phyloP scores from a whole-genome alignment of 2,888 invertebrate genomes.

The Chymomyza amoena region DNA sequence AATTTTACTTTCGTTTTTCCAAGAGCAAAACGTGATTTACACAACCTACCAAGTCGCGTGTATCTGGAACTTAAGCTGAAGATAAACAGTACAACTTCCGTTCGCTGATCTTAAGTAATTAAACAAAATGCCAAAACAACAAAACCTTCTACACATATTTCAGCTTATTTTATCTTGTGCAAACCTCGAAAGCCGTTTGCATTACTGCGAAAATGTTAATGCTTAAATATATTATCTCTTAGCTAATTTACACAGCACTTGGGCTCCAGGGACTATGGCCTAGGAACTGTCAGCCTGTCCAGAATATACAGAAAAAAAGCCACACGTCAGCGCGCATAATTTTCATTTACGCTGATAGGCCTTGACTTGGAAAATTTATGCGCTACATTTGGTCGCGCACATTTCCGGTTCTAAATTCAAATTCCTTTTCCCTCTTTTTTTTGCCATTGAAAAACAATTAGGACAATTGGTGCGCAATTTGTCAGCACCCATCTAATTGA shows the following conservation, averaged over 20 bases:
- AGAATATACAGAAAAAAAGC: slow-evolving; percentile 2
- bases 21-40: slow-evolving; percentile 28
- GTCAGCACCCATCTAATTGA: slow-evolving; percentile 72
- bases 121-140: slow-evolving; percentile 28
- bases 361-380: slow-evolving; percentile 49
- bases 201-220: slow-evolving; percentile 60
- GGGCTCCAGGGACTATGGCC: slow-evolving; percentile 24
- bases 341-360: not conserved
- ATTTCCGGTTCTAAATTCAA: slow-evolving; percentile 48
- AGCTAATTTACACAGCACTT: slow-evolving; percentile 73
- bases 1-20: not conserved
- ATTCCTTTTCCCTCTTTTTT: slow-evolving; percentile 3
- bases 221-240: slow-evolving; percentile 26
- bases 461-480: slow-evolving; percentile 72
- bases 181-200: slow-evolving; percentile 9
- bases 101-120: slow-evolving; percentile 40
- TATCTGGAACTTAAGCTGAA: slow-evolving; percentile 36
- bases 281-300: not conserved
- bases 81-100: slow-evolving; percentile 53
- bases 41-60: not conserved
- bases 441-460: slow-evolving; percentile 35
- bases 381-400: slow-evolving; percentile 68
- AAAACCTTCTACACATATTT: slow-evolving; percentile 14
- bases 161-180: slow-evolving; percentile 20
- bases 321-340: not conserved